phyloP scores from a whole-genome alignment of 2,888 invertebrate species.

The Scaptomyza tumidula region DNA sequence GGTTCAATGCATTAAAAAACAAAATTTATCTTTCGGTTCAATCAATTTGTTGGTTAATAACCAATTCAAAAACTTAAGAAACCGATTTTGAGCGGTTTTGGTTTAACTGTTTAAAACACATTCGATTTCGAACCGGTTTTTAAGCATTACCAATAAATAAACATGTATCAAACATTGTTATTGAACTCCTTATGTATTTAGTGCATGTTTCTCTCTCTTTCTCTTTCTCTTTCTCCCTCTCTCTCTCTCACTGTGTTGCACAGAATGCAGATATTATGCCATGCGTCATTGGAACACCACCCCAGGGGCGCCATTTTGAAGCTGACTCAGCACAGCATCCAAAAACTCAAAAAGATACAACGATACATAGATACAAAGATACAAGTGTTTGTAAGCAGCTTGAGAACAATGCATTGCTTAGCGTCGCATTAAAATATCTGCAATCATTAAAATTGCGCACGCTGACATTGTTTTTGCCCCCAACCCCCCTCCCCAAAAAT shows the following conservation, averaged over 20 bases:
- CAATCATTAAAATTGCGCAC: constrained; percentile 80
- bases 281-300: constrained; percentile 8
- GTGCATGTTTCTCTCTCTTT: not conserved
- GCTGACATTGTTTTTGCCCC: constrained; percentile 73
- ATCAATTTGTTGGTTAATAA: no score
- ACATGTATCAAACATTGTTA: no score
- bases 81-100: no score
- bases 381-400: constrained; percentile 44
- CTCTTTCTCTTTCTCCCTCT: not conserved
- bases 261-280: constrained; percentile 6
- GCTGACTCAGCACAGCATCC: constrained; percentile 41
- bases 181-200: no score
- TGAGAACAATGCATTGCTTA: constrained; percentile 74
- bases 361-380: constrained; percentile 42
- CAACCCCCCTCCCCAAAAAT: not conserved
- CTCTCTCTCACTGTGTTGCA: not conserved
- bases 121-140: no score
- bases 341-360: constrained; percentile 24
- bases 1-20: no score
- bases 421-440: constrained; percentile 82
- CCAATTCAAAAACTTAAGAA: no score
- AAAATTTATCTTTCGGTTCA: no score
- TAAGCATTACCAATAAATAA: no score
- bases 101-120: no score
- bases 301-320: constrained; percentile 13